Evolutionary conservation across 2,113 vertebrate genomes (phyloP).

Genomic region (Cochlearius cochlearius): DNA sequence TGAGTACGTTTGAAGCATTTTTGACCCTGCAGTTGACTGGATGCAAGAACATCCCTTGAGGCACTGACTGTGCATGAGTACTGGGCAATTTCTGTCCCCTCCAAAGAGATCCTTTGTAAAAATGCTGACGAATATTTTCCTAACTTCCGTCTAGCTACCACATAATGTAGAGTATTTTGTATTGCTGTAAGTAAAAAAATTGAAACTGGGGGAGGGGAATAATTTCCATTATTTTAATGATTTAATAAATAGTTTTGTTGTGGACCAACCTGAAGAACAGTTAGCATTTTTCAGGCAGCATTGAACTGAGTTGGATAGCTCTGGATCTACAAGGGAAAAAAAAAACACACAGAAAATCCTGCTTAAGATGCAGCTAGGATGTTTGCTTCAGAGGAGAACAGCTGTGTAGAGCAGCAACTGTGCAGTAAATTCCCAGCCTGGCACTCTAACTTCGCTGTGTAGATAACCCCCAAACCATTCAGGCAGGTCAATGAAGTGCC

Average conservation of each 20-base stretch:
- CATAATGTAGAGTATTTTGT: background rate
- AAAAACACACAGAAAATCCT: background rate
- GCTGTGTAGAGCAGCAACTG: conserved; percentile 10
- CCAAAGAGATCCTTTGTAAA: background rate
- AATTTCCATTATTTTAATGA: background rate
- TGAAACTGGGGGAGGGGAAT: background rate
- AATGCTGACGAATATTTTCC: background rate
- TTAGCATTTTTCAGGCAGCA: background rate
- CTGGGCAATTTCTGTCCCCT: background rate
- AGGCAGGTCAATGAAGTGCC: conserved; percentile 1
- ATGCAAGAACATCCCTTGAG: background rate
- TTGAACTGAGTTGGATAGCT: background rate
- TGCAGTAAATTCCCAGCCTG: conserved; percentile 4
- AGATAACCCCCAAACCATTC: background rate
- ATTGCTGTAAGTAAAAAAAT: background rate
- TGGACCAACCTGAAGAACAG: background rate
- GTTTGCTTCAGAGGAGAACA: background rate
- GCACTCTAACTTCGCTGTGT: background rate
- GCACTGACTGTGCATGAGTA: background rate
- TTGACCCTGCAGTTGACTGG: background rate
- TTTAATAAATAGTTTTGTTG: background rate
- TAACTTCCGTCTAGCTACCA: background rate
- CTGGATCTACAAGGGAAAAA: background rate
- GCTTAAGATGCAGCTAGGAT: background rate
- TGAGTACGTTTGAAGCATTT: background rate